phyloP scores from a whole-genome alignment of 1,140 invertebrate genomes.

The Bombus waltoni region DNA sequence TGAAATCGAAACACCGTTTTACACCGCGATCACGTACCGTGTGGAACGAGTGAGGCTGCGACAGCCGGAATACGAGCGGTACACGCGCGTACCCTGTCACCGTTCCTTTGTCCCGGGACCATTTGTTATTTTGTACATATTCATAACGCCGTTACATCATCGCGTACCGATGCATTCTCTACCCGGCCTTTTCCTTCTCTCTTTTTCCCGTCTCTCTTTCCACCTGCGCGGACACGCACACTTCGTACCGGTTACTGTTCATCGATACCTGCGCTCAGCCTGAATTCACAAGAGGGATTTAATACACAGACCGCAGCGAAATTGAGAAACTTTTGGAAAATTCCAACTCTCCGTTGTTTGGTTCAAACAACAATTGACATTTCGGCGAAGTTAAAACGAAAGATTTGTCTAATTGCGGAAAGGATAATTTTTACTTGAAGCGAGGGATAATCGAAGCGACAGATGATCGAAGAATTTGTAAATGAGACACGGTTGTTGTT shows the following conservation, averaged over 20 bases:
- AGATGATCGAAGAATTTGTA: too few species aligned
- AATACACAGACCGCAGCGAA: neutral
- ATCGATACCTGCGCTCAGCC: slow-evolving; percentile 55
- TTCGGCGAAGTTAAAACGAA: too few species aligned
- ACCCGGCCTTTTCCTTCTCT: slow-evolving; percentile 54
- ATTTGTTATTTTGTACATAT: slow-evolving; percentile 78
- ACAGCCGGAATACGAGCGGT: slow-evolving; percentile 67
- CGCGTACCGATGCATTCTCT: slow-evolving; percentile 70
- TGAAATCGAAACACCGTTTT: slow-evolving; percentile 71
- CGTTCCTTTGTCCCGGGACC: slow-evolving; percentile 63
- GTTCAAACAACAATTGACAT: neutral
- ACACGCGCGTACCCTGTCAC: slow-evolving; percentile 63
- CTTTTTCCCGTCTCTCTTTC: slow-evolving; percentile 61
- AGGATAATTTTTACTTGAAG: too few species aligned
- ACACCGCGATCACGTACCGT: slow-evolving; percentile 70
- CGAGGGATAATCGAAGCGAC: too few species aligned
- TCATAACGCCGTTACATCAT: slow-evolving; percentile 77
- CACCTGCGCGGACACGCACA: slow-evolving; percentile 59
- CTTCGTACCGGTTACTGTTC: slow-evolving; percentile 59
- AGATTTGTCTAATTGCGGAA: too few species aligned
- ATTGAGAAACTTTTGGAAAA: neutral
- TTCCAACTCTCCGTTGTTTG: neutral
- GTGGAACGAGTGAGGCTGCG: slow-evolving; percentile 69
- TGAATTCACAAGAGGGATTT: slow-evolving; percentile 37
- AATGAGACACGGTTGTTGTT: too few species aligned